phyloP scores from a whole-genome alignment of 2,888 invertebrate species.

The Petrolisthes cinctipes region DNA sequence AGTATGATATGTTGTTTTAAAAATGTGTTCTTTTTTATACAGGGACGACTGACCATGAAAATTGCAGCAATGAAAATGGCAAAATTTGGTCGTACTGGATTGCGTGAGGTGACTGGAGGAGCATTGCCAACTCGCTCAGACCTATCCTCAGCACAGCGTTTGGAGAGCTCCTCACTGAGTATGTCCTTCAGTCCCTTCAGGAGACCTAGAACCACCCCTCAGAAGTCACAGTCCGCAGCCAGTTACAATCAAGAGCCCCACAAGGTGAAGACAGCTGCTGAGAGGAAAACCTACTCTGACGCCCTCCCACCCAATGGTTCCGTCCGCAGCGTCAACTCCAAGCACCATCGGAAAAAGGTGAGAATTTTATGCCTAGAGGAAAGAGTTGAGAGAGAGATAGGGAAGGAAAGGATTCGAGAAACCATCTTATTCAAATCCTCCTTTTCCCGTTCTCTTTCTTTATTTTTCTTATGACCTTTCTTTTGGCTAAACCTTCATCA shows the following conservation, averaged over 20 bases:
- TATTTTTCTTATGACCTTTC: too few relatives aligned
- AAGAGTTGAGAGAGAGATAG: too few relatives aligned
- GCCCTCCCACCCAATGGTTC: constrained; percentile 51
- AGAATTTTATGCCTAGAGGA: not conserved
- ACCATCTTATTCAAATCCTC: too few relatives aligned
- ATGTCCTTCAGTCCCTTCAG: constrained; percentile 60
- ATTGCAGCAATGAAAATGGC: constrained; percentile 65
- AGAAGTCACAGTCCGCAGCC: constrained; percentile 20
- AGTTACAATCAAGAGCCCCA: constrained; percentile 40
- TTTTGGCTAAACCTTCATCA: too few relatives aligned
- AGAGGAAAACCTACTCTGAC: constrained; percentile 63
- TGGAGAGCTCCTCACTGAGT: constrained; percentile 41
- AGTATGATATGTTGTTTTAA: too few relatives aligned
- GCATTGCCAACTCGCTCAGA: constrained; percentile 62
- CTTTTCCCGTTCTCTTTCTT: too few relatives aligned
- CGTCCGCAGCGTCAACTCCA: constrained; percentile 23
- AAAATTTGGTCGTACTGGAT: constrained; percentile 62
- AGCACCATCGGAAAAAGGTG: constrained; percentile 58
- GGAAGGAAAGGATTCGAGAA: too few relatives aligned
- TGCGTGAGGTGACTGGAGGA: constrained; percentile 59
- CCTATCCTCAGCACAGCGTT: constrained; percentile 46
- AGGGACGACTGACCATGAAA: constrained; percentile 64
- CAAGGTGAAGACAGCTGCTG: constrained; percentile 65
- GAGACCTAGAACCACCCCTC: constrained; percentile 36
- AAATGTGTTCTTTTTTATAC: not conserved